These are phyloP conservation scores for Catostomus latipinnis DNA, from an alignment of 2,797 vertebrate genomes.

Conservation along the genomic window DNA sequence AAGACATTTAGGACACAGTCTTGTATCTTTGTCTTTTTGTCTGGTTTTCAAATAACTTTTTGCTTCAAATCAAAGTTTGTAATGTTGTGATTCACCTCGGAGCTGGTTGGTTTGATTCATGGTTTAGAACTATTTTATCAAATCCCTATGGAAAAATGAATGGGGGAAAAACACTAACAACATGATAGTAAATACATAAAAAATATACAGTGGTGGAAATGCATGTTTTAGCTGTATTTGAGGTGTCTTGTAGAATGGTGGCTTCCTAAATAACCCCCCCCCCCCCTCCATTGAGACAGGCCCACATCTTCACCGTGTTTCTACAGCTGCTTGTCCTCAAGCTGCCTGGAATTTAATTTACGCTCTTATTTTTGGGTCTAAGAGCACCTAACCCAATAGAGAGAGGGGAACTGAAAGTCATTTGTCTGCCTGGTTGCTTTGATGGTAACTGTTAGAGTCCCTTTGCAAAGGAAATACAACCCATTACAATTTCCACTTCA, in stretches of 20 bases:
- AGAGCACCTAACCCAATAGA: not conserved
- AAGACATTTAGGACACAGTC: too few relatives aligned
- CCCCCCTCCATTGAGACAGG: too few relatives aligned
- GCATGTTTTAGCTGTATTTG: not conserved
- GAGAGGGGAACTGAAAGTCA: constrained; percentile 14
- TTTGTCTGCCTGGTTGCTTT: constrained; percentile 43
- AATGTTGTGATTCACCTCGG: too few relatives aligned
- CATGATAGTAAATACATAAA: too few relatives aligned
- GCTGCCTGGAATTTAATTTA: constrained; percentile 55
- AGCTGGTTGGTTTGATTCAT: too few relatives aligned
- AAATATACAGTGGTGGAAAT: not conserved
- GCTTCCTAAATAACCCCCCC: not conserved
- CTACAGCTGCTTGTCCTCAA: constrained; percentile 57
- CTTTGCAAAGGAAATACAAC: constrained; percentile 41
- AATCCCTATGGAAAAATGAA: too few relatives aligned
- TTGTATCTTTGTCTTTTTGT: too few relatives aligned
- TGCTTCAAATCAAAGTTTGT: too few relatives aligned
- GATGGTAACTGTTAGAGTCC: constrained; percentile 8
- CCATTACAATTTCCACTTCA: constrained; percentile 25
- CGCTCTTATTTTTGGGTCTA: constrained; percentile 51
- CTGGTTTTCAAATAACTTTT: too few relatives aligned
- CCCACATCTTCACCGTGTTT: constrained; percentile 49
- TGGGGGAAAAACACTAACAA: too few relatives aligned
- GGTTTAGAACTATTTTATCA: too few relatives aligned
- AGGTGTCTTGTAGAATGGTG: not conserved